Base-by-base conservation (phyloP, 2,888 invertebrate genomes). In the Ctena decussata region DNA sequence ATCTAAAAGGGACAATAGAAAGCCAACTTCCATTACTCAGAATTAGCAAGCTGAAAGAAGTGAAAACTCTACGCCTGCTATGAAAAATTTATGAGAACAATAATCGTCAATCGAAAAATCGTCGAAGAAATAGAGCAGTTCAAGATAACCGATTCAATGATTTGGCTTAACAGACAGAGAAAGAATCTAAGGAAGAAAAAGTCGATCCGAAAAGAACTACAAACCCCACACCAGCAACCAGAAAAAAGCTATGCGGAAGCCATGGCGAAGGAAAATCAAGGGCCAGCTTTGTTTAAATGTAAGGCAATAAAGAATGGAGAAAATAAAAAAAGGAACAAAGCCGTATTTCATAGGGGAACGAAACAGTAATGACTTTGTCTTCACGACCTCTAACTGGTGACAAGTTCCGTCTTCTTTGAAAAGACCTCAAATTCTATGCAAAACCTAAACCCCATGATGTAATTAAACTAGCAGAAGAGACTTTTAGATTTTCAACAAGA, bases 331-430 rank as follows among this genome's bases (percentile, higher is more conserved):
- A 53, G 37, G 60, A 35, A 21, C n/a, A 39, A 30, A 15, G 21
- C 11, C 18, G 49, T 18, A 53, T 78, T 21, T 24, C 37, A 24
- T 11, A 44, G 37, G 71, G 77, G 11, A 49, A 78, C 35, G 49
- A 49, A 35, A 78, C 70, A 35, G 77, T 78, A 18, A 32, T 78
- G 39, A 70, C 70, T 49, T 24, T 78, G 35, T 78, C 77, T 1
- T 46, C 30, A 18, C 24, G 39, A 21, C 18, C 32, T 11, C 30
- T 78, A 1, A 49, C 49, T 8, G 39, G 46, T 24, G 71, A 41
- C 15, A 15, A 41, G 15, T 70, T 46, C 32, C 44, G 30, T 65
- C 27, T 78, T 27, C 70, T 78, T 30, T 65, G 77, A 0, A 77
- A 77, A 44, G 69, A 41, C 8, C 32, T 77, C 11, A 70, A 44